Percentiles rank a stretch among this genome's conserved stretches.
These are phyloP conservation scores for Micronycteris hirsuta DNA, from an alignment of 2,113 vertebrate species.

Conservation along the genomic window DNA sequence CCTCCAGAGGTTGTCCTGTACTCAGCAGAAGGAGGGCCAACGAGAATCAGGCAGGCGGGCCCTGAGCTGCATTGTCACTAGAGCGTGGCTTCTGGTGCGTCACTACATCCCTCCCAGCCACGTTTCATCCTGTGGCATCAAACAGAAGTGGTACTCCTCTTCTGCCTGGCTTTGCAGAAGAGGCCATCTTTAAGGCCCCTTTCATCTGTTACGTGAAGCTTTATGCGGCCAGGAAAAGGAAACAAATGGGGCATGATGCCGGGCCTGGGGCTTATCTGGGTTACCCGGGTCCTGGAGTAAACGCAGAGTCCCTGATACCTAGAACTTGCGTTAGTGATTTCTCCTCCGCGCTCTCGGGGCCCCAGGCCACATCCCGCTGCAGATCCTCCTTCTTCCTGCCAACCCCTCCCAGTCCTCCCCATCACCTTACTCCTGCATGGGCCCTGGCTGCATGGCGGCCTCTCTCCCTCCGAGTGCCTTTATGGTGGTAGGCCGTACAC, in stretches of 20 bases:
- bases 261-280: neutral
- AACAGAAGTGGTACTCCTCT: accelerated
- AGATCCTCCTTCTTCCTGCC: neutral
- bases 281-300: neutral
- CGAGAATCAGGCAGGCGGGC: accelerated
- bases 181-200: neutral
- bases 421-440: neutral
- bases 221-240: neutral
- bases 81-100: neutral
- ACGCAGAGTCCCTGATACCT: neutral
- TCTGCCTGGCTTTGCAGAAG: neutral
- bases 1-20: no score
- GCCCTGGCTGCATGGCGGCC: neutral
- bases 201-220: neutral
- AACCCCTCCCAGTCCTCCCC: no score
- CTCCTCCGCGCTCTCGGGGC: neutral
- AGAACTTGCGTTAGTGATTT: neutral
- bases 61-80: neutral
- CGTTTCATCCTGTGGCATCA: neutral
- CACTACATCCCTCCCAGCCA: neutral
- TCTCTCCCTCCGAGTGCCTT: neutral
- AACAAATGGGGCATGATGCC: neutral
- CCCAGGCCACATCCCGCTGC: neutral
- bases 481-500: accelerated
- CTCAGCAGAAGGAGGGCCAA: neutral